A percentile compares a stretch with the other conserved stretches of the same genome.
These are phyloP conservation scores for Drosophila arizonae DNA, from an alignment of 1,140 invertebrate species.

Conservation along the genomic window DNA sequence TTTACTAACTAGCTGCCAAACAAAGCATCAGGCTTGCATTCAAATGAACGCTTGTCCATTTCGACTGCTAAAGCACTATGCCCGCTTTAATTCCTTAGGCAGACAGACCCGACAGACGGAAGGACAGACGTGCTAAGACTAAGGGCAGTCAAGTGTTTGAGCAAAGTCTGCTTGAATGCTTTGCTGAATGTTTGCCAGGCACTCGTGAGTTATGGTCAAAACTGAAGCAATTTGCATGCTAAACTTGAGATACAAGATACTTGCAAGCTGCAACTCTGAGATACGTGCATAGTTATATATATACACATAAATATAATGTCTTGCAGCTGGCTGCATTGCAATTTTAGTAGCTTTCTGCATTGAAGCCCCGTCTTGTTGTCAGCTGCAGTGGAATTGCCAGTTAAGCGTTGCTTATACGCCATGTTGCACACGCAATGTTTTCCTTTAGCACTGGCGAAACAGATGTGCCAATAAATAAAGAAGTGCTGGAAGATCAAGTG, in stretches of 20 bases:
- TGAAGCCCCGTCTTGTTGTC: conserved; percentile 24
- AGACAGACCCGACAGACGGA: conserved; percentile 16
- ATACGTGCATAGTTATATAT: background rate
- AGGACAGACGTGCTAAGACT: background rate
- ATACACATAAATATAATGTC: background rate
- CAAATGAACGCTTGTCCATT: background rate
- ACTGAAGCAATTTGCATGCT: conserved; percentile 37
- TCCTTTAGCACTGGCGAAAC: conserved; percentile 20
- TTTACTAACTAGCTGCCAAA: conserved; percentile 27
- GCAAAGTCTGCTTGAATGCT: conserved; percentile 35
- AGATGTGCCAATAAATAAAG: conserved; percentile 21
- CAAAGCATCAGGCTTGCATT: conserved; percentile 10
- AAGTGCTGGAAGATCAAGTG: background rate
- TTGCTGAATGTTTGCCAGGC: conserved; percentile 37
- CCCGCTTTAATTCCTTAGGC: conserved; percentile 39
- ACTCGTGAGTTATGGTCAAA: conserved; percentile 46
- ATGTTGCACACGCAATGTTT: conserved; percentile 37
- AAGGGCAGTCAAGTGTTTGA: conserved; percentile 56
- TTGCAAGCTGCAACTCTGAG: background rate
- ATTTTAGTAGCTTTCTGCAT: background rate
- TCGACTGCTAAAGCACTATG: background rate
- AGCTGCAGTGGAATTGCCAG: conserved; percentile 28
- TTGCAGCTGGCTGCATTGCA: background rate
- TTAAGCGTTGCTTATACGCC: conserved; percentile 53
- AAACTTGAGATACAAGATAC: conserved; percentile 10